These are phyloP conservation scores for Cairina moschata DNA, from an alignment of 2,113 vertebrate genomes.

Conservation along the genomic window DNA sequence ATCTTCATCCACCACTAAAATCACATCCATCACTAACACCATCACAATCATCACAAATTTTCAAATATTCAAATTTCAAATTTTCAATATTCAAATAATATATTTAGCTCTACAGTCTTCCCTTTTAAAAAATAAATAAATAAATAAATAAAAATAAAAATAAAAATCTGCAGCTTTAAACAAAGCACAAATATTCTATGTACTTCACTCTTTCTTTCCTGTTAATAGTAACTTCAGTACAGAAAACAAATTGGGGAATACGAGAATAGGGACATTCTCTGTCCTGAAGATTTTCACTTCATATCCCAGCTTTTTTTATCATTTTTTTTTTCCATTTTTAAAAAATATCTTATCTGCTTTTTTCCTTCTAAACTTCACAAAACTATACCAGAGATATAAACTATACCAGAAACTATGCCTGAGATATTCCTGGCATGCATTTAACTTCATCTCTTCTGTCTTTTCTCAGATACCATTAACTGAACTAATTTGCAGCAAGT, in stretches of 20 bases:
- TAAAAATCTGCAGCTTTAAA: neutral
- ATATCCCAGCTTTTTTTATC: neutral
- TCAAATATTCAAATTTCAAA: too few species aligned
- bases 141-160: too few species aligned
- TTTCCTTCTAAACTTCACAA: neutral
- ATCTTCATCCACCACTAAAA: neutral
- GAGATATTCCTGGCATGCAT: neutral
- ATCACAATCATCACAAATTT: neutral
- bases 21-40: neutral
- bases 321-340: neutral
- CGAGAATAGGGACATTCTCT: neutral
- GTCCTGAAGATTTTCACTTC: neutral
- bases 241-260: neutral
- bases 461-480: neutral
- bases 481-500: neutral
- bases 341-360: neutral
- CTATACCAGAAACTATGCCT: neutral
- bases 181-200: neutral
- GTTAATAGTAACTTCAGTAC: neutral
- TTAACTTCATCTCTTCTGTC: neutral
- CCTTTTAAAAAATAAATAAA: neutral
- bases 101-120: neutral
- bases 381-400: neutral
- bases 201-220: neutral
- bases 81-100: neutral